A percentile compares a stretch with the other conserved stretches of the same genome.
These are phyloP conservation scores for Cetonia aurata DNA, from an alignment of 2,888 invertebrate species.

Conservation along the genomic window DNA sequence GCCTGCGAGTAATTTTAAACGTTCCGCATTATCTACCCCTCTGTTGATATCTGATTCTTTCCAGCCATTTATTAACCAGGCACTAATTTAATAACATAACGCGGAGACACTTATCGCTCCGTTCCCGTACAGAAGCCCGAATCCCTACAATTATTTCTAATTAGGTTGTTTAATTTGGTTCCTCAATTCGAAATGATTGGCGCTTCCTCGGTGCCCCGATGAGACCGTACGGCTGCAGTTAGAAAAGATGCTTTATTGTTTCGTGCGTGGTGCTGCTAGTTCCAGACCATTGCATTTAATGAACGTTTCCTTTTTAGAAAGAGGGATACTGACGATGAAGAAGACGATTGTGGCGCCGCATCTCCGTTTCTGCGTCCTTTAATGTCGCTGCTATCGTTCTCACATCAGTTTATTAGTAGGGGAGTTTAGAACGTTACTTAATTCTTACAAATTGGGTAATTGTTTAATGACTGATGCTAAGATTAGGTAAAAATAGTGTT, in stretches of 20 bases:
- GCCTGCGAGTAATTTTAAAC: too few relatives aligned
- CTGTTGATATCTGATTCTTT: too few relatives aligned
- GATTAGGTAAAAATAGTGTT: too few relatives aligned
- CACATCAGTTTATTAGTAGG: constrained; percentile 29
- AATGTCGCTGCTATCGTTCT: background rate
- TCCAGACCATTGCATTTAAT: constrained; percentile 55
- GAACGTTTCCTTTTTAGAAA: constrained; percentile 55
- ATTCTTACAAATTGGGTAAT: constrained; percentile 27
- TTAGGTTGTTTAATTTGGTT: constrained; percentile 40
- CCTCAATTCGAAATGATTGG: constrained; percentile 41
- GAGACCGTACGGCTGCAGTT: constrained; percentile 14
- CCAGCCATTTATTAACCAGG: background rate
- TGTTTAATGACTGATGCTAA: background rate
- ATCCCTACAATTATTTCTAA: constrained; percentile 38
- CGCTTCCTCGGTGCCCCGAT: constrained; percentile 27
- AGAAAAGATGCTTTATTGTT: constrained; percentile 37
- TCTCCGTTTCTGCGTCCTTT: constrained; percentile 18
- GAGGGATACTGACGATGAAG: constrained; percentile 43
- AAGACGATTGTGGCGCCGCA: constrained; percentile 32
- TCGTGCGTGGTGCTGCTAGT: constrained; percentile 39
- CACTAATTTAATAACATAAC: constrained; percentile 28
- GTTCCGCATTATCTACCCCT: too few relatives aligned
- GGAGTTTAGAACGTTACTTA: constrained; percentile 7
- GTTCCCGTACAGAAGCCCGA: constrained; percentile 18
- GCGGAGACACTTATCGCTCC: background rate